Base-by-base conservation (phyloP, 2,888 invertebrate species). In the Cylloceria caligata region DNA sequence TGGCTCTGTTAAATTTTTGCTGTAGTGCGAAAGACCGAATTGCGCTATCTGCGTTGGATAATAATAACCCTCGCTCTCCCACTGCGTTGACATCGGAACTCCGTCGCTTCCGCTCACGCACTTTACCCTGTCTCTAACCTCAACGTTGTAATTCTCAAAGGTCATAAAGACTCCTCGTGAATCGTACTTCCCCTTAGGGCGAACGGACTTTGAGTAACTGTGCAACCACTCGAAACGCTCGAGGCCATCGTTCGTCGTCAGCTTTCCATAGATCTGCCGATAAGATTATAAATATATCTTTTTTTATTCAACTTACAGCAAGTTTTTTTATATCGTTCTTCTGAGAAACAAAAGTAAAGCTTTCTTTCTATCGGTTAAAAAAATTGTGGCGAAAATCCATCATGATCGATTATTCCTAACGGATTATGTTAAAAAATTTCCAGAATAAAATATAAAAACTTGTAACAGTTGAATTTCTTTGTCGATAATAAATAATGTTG, bases 11-110 rank as follows among this genome's bases (percentile, higher is more conserved):
- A 99, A 93, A 93, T 98, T 97, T 93, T 99, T 99, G 93, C 98
- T 98, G 93, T 98, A 99, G 93, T 99, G 99, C 9, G 99, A 98
- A 76, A 99, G 93, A 0, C 98, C 99, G 92, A 98, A 99, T 93
- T 99, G 99, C 5, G 99, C 99, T 86, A 99, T 99, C 94, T 99
- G 99, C 0, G 99, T 99, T 0, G 99, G 99, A 93, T 99, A 99
- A 93, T 96, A 98, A 93, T 99, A 99, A 0, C 99, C 99, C 83
- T 96, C 95, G 42, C 97, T 96, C 88, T 98, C 97, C 99, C 99
- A 99, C 91, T 99, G 99, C 0, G 97, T 98, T n/a, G 98, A 98
- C 72, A 99, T 96, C 0, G 99, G 99, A 16, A 99, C 98, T 89
- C 99, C 99, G 90, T 98, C 97, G 13, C 95, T 95, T 0, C 97